Evolutionary conservation across 2,888 invertebrate genomes (phyloP), one percentile per base, ranked within the genome.

Genomic region (Calliphora vomitoria): DNA sequence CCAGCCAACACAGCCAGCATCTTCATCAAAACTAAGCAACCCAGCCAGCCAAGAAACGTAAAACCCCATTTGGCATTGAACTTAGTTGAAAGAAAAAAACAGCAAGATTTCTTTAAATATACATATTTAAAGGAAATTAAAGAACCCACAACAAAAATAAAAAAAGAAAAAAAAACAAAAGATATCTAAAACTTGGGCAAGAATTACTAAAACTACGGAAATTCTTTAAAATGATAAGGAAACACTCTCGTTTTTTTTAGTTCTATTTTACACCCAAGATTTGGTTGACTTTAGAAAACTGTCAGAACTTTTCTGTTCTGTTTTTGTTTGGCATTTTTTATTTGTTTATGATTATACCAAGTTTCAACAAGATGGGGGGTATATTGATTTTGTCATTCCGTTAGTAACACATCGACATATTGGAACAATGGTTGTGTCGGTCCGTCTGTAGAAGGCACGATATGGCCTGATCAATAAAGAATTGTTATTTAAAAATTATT

Each of bases 61-160:
- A 55, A 82, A 47, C 11, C 68, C 53, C 60, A 74, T 74, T 85
- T 85, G 85, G 64, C 81, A 85, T 66, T 82, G 81, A 81, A 85
- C 53, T 85, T 81, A 15, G 31, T 64, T 35, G n/a, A 60, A 74
- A 31, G 53, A 66, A 31, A 68, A 74, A 55, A 64, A 20, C 1
- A 3, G 0, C 13, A 41, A 38, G 31, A 13, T 47, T 60, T 64
- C 50, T 20, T 47, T 25, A 58, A 55, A 38, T n/a, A n/a, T n/a
- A 31, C 8, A 53, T 38, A 47, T n/a, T 47, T 47, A 64, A 75
- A 71, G 62, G 25, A 85, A 75, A 76, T 85, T 71, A 81, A 80
- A 69, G 15, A 75, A 82, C 55, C 55, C 31, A 47, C 58, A 75
- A 82, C 18, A 47, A 62, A 10, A 55, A 15, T 6, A 66, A 53